phyloP scores from a whole-genome alignment of 2,797 vertebrate species.

The Poecile montanus region DNA sequence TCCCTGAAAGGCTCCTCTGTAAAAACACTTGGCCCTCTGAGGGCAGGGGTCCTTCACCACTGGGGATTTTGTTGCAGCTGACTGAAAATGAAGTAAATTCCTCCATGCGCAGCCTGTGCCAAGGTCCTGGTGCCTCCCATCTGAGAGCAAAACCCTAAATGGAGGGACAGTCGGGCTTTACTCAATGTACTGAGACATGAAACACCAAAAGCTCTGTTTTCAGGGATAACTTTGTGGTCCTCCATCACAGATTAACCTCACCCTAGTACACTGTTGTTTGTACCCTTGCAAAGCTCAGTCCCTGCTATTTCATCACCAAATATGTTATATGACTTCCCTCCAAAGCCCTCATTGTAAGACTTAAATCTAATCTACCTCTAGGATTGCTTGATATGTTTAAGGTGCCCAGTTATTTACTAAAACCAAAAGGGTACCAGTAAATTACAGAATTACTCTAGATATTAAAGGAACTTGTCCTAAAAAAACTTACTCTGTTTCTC shows the following conservation, averaged over 20 bases:
- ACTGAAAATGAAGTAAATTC: not conserved
- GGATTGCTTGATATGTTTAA: not conserved
- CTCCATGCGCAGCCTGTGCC: not conserved
- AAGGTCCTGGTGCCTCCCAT: not conserved
- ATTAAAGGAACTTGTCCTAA: not conserved
- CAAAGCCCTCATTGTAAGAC: not conserved
- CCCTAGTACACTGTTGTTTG: rapidly evolving
- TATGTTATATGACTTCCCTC: not conserved
- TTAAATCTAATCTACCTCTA: not conserved
- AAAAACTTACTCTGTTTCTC: not conserved
- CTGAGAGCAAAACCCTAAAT: not conserved
- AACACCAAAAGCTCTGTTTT: not conserved
- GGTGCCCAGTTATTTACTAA: not conserved
- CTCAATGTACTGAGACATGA: not conserved
- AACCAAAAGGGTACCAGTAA: not conserved
- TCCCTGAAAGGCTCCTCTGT: not conserved
- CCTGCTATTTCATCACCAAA: not conserved
- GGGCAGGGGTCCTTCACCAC: not conserved
- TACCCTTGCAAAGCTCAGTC: not conserved
- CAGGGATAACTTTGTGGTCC: not conserved
- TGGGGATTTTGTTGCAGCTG: not conserved
- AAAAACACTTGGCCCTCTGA: no score
- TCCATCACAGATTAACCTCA: not conserved
- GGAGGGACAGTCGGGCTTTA: not conserved
- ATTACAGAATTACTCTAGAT: not conserved